A percentile compares a stretch with the other conserved stretches of the same genome.
Conservation (phyloP, 2,888 invertebrate species). For the Synergus umbraculus region DNA sequence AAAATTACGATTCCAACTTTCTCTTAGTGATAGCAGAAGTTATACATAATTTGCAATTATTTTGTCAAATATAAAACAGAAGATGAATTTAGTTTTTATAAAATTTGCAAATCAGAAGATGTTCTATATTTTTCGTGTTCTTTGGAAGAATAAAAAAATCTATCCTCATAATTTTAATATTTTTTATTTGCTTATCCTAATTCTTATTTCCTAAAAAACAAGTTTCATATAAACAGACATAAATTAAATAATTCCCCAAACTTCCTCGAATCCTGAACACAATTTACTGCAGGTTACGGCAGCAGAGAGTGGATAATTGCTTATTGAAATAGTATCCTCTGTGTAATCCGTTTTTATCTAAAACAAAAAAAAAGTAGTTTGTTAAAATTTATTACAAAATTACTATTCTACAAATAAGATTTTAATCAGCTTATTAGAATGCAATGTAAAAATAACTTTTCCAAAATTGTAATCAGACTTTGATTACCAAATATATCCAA, state of each 20-base stretch:
- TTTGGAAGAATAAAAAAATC: not conserved
- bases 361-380: conserved; percentile 54
- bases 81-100: no score
- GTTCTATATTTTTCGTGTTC: not conserved
- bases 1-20: no score
- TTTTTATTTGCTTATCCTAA: not conserved
- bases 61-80: no score
- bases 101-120: no score
- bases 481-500: no score
- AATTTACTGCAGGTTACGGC: conserved; percentile 97
- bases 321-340: conserved; percentile 94
- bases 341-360: conserved; percentile 88
- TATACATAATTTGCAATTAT: no score
- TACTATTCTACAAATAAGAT: not conserved
- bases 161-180: not conserved
- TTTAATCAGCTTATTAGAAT: not conserved
- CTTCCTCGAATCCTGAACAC: conserved; percentile 96
- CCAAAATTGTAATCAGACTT: no score
- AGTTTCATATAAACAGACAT: not conserved
- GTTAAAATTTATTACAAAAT: not conserved
- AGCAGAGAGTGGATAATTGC: conserved; percentile 97
- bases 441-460: no score
- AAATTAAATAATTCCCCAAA: conserved; percentile 84
- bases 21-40: no score
- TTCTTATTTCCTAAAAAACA: conserved; percentile 34